A percentile compares a stretch with the other conserved stretches of the same genome.
Evolutionary conservation across 1,140 invertebrate species (phyloP).

Genomic region (Octopus bimaculoides): DNA sequence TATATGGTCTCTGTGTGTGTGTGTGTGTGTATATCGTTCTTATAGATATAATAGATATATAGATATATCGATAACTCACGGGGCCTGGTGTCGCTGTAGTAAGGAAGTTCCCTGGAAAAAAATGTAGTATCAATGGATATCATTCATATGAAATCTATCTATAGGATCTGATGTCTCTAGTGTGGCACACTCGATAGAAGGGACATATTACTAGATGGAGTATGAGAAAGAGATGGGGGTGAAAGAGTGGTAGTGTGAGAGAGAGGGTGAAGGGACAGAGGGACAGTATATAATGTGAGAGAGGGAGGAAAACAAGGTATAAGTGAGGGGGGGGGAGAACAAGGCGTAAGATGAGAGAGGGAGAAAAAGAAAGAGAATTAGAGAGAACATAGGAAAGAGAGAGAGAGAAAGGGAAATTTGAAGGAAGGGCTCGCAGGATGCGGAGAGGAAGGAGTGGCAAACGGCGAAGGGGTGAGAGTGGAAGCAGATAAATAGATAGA

Average conservation of each 20-base stretch:
- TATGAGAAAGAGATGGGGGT: neutral
- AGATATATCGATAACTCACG: conserved; percentile 7
- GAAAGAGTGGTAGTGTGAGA: neutral
- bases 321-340: neutral
- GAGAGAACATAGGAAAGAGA: neutral
- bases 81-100: neutral
- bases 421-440: neutral
- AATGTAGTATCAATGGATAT: neutral
- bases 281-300: neutral
- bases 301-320: neutral
- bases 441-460: neutral
- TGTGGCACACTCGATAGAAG: neutral
- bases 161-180: neutral
- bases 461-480: neutral
- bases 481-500: neutral
- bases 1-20: neutral
- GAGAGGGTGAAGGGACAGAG: neutral
- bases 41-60: neutral
- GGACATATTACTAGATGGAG: neutral
- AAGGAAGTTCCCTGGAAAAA: neutral
- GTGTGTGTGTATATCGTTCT: neutral
- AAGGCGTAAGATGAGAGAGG: neutral
- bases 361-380: neutral
- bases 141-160: too few species aligned
- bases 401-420: neutral